Evolutionary conservation across 2,797 vertebrate genomes (phyloP).

Genomic region (Anguilla marmorata): DNA sequence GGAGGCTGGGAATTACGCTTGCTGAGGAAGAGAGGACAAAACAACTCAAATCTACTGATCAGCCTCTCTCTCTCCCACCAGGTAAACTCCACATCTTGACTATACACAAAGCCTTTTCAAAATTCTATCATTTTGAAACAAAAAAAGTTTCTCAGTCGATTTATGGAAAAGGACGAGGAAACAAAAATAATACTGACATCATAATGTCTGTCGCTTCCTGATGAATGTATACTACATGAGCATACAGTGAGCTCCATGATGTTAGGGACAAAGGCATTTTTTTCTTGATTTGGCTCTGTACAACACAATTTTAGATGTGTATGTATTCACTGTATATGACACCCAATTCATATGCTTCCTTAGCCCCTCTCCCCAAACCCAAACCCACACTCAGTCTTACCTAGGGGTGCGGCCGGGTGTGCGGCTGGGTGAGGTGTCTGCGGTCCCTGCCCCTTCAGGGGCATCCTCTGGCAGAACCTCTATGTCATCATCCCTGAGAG

Average conservation of each 20-base stretch:
- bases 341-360: neutral
- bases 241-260: too few species aligned
- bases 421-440: constrained; percentile 79
- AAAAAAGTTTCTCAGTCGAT: neutral
- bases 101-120: neutral
- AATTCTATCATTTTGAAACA: neutral
- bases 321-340: neutral
- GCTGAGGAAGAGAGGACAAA: constrained; percentile 61
- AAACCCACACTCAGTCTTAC: constrained; percentile 60
- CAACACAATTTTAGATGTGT: too few species aligned
- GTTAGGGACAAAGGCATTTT: too few species aligned
- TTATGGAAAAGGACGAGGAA: neutral
- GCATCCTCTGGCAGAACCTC: constrained; percentile 90
- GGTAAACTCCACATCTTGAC: neutral
- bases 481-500: constrained; percentile 91
- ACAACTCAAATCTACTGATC: neutral
- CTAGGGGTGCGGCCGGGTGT: constrained; percentile 71
- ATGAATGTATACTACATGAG: neutral
- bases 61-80: neutral
- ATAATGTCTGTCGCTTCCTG: neutral
- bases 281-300: too few species aligned
- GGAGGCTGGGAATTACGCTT: constrained; percentile 86
- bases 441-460: constrained; percentile 67
- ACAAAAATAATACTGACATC: neutral
- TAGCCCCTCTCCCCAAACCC: neutral